These are phyloP conservation scores for Oreochromis mossambicus DNA, from an alignment of 2,797 vertebrate species.

Conservation along the genomic window DNA sequence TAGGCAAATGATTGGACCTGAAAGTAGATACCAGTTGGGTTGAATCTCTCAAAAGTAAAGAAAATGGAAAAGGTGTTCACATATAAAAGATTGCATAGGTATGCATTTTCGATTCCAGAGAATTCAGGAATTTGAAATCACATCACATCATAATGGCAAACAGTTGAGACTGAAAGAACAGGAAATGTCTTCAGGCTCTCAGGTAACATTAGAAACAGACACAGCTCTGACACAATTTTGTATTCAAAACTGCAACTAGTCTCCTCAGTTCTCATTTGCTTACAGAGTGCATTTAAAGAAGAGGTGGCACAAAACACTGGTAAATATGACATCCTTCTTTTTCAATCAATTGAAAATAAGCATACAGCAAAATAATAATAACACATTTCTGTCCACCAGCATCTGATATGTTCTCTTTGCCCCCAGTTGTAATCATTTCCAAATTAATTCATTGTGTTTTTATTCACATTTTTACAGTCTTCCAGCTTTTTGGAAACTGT, in stretches of 20 bases:
- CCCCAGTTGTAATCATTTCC: background rate
- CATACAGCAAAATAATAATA: background rate
- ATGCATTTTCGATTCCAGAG: background rate
- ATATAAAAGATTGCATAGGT: background rate
- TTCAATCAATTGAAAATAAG: background rate
- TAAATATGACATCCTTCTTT: background rate
- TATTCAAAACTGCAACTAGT: background rate
- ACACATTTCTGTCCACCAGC: background rate
- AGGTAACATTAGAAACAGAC: background rate
- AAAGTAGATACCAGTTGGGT: background rate
- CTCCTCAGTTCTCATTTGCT: background rate
- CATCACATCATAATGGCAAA: background rate
- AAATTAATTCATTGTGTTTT: background rate
- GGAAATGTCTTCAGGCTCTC: background rate
- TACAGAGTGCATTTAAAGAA: background rate
- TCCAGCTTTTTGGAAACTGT: background rate
- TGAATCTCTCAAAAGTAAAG: background rate
- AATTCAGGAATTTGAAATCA: background rate
- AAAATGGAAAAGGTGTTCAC: background rate
- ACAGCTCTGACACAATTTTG: background rate
- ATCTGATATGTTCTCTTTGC: background rate
- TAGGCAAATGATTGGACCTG: background rate
- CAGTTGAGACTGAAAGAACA: background rate
- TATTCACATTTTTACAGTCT: background rate
- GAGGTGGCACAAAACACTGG: background rate